Conservation (phyloP, 2,113 vertebrate species). For the Pollachius pollachius region DNA sequence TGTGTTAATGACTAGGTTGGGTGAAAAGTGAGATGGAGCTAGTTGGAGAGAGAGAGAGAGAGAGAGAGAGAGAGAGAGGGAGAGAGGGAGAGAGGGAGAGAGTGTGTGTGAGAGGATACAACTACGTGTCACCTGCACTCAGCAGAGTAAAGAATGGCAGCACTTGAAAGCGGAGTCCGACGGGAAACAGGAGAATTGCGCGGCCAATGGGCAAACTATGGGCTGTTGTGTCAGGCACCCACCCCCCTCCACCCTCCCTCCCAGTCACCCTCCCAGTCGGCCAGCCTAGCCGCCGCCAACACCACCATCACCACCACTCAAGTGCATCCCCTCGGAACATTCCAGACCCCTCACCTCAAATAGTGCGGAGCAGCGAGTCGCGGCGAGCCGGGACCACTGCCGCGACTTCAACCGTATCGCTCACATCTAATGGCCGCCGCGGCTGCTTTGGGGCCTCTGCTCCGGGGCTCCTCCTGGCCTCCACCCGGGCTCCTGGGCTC, state of each 20-base stretch:
- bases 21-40: background rate
- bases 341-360: constrained; percentile 18
- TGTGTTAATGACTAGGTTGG: constrained; percentile 70
- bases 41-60: constrained; percentile 7
- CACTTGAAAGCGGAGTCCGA: constrained; percentile 56
- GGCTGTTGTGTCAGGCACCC: constrained; percentile 33
- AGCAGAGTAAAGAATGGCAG: constrained; percentile 57
- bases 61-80: background rate
- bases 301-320: constrained; percentile 24
- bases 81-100: constrained; percentile 35
- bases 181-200: constrained; percentile 52
- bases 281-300: background rate
- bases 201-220: constrained; percentile 52
- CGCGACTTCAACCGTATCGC: constrained; percentile 66
- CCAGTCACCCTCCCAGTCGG: background rate
- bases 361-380: constrained; percentile 40
- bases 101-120: constrained; percentile 47
- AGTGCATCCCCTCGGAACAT: constrained; percentile 26
- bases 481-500: constrained; percentile 5
- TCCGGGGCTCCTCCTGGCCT: too few relatives aligned
- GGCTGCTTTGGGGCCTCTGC: constrained; percentile 30
- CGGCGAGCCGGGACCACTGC: constrained; percentile 51
- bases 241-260: too few relatives aligned
- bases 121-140: constrained; percentile 55
- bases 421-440: constrained; percentile 70